Base-by-base conservation (phyloP, 2,797 vertebrate genomes). In the Ptychobarbus kaznakovi region DNA sequence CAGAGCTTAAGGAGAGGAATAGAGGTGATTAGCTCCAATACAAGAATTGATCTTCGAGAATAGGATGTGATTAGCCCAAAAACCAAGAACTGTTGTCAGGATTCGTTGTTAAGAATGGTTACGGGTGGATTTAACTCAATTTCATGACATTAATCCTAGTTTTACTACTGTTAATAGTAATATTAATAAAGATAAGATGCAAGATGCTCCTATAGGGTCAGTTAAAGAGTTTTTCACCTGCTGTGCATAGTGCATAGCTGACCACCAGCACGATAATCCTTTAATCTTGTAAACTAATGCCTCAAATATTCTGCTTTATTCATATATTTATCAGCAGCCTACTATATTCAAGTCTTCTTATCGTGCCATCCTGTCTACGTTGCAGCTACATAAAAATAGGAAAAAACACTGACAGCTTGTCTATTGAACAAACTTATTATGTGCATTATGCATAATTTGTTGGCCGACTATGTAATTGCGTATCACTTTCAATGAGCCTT, bases 91-190 rank as follows among this genome's bases (percentile, higher is more conserved):
- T 93, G 92, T 89, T 95, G 95, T 95, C 94, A 95, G 93, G 94
- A 92, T 80, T 84, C 86, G 79, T 86, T 93, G 94, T 92, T 91
- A 91, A 90, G 92, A 90, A 89, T 92, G 90, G 92, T 95, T 90
- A 87, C 89, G 89, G 92, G 90, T 90, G 93, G 92, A 91, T 93
- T 95, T 94, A 95, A 95, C 94, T 95, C 93, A 93, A 95, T 96
- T 94, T 94, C 94, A 92, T 91, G 88, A 89, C 90, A 86, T 83
- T 87, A 90, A 90, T 90, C 89, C 89, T 42, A 65, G 25, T 85
- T 80, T 28, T 73, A 79, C 75, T 79, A 85, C 83, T 85, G 83
- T 85, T 85, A 74, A 66, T 80, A 13, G 42, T 53, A 72, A 85
- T 72, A 85, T 80, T 66, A 75, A 85, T 44, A 81, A 80, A 81